Evolutionary conservation across 92 coral and sea anemone species (phyloP).

Genomic region (Palythoa caribaeorum): DNA sequence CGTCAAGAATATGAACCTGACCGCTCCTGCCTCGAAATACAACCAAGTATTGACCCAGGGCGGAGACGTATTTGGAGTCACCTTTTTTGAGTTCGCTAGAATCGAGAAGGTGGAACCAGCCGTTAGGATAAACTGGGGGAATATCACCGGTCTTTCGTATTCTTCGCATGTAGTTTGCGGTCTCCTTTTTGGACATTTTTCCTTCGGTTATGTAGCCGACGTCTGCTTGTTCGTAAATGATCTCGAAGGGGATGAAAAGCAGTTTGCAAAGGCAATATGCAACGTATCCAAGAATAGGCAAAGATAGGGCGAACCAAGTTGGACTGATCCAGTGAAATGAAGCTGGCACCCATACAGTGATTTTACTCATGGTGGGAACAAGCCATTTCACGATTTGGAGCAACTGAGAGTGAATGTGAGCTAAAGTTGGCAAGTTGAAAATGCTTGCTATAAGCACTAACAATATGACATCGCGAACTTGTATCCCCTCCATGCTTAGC

Average conservation of each 20-base stretch:
- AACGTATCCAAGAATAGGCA: constrained; percentile 37
- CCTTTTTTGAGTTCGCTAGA: constrained; percentile 77
- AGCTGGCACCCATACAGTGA: constrained; percentile 2
- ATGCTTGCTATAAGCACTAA: constrained; percentile 32
- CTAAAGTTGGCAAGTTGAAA: constrained; percentile 18
- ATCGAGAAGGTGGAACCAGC: constrained; percentile 87
- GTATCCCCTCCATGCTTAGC: constrained; percentile 27
- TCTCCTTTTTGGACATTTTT: constrained; percentile 70
- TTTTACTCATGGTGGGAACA: not conserved
- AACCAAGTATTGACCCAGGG: constrained; percentile 85
- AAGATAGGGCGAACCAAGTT: not conserved
- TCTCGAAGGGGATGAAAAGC: constrained; percentile 76
- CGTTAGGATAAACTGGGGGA: constrained; percentile 96
- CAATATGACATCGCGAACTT: not conserved
- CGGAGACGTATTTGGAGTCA: constrained; percentile 74
- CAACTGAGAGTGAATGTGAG: constrained; percentile 13
- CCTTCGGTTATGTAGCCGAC: constrained; percentile 85
- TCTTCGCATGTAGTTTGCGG: constrained; percentile 74
- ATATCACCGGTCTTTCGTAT: constrained; percentile 75
- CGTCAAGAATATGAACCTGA: constrained; percentile 73
- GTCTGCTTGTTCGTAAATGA: constrained; percentile 73
- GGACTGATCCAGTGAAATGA: constrained; percentile 21
- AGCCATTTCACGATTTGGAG: not conserved
- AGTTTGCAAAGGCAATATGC: constrained; percentile 68
- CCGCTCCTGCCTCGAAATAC: constrained; percentile 94